phyloP scores from a whole-genome alignment of 2,888 invertebrate genomes.

The Oscheius sp. region DNA sequence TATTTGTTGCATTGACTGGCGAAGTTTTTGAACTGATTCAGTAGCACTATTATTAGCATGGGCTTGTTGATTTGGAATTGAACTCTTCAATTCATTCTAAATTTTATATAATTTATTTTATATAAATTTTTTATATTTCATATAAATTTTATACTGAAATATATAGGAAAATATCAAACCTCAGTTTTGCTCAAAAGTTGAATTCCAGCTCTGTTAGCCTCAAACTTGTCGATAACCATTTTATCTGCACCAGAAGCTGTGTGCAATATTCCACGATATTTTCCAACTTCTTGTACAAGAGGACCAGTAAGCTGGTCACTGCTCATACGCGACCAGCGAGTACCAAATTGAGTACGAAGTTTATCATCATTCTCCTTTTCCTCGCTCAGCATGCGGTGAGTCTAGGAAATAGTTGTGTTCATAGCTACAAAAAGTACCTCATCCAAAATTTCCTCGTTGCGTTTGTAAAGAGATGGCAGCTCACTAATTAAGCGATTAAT shows the following conservation, averaged over 20 bases:
- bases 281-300: constrained; percentile 84
- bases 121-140: too few relatives aligned
- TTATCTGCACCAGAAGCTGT: constrained; percentile 85
- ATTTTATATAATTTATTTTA: too few relatives aligned
- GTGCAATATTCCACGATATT: constrained; percentile 88
- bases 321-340: constrained; percentile 88
- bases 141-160: too few relatives aligned
- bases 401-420: constrained; percentile 56
- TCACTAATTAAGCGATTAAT: constrained; percentile 81
- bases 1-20: constrained; percentile 80
- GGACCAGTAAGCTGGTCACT: constrained; percentile 88
- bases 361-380: constrained; percentile 89
- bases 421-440: constrained; percentile 77
- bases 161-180: constrained; percentile 3
- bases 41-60: constrained; percentile 56
- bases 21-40: constrained; percentile 78
- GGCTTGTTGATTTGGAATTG: constrained; percentile 77
- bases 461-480: constrained; percentile 86
- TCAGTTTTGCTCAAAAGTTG: constrained; percentile 77
- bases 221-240: constrained; percentile 87
- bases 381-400: constrained; percentile 80
- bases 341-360: constrained; percentile 87
- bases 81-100: constrained; percentile 75
- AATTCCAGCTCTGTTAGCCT: constrained; percentile 82
- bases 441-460: constrained; percentile 92